These are phyloP conservation scores for pig (Sus scrofa) DNA, from an alignment of 2,113 vertebrate genomes.

Conservation along the genomic window DNA sequence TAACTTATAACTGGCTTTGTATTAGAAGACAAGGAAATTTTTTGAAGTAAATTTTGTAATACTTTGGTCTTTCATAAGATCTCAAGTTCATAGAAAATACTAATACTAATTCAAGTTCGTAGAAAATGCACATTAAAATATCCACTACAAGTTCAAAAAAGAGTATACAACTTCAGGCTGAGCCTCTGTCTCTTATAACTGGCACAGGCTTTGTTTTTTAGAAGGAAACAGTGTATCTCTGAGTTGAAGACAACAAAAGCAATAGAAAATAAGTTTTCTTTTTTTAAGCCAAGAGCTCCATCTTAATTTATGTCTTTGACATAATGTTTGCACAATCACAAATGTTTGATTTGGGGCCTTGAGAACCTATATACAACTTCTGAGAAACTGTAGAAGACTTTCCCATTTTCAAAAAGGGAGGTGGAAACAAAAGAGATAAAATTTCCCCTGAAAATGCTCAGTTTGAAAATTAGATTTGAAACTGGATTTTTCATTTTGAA, in stretches of 20 bases:
- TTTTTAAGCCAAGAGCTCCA: not conserved
- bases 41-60: not conserved
- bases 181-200: not conserved
- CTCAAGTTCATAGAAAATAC: not conserved
- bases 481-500: slow-evolving; percentile 19
- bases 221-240: not conserved
- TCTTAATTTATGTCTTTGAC: not conserved
- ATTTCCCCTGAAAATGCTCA: slow-evolving; percentile 16
- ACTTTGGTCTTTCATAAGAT: slow-evolving; percentile 19
- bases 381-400: not conserved
- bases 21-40: not conserved
- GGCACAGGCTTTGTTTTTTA: not conserved
- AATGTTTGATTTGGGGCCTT: not conserved
- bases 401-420: not conserved
- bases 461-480: slow-evolving; percentile 21
- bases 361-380: not conserved
- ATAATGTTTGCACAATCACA: not conserved
- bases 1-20: not conserved
- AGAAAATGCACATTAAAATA: not conserved
- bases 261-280: not conserved
- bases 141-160: slow-evolving; percentile 35
- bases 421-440: not conserved
- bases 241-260: not conserved
- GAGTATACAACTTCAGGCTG: not conserved
- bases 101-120: not conserved